phyloP scores from a whole-genome alignment of 2,113 vertebrate genomes.

The Alligator sinensis region DNA sequence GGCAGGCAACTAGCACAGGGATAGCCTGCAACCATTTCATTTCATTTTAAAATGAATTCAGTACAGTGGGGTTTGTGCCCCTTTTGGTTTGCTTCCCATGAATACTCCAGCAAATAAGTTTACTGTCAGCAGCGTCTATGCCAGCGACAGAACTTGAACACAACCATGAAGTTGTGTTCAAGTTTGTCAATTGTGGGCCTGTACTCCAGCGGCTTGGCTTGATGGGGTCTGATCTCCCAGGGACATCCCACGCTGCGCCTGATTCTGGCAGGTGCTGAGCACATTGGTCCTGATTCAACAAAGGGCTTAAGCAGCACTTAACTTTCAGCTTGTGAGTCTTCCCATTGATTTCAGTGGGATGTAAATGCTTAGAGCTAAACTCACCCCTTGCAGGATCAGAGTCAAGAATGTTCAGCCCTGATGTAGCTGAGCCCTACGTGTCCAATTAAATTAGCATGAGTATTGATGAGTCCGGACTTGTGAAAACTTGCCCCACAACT shows the following conservation, averaged over 20 bases:
- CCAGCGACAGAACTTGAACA: not conserved
- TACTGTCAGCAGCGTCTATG: not conserved
- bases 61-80: not conserved
- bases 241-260: not conserved
- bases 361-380: not conserved
- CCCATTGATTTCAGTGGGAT: not conserved
- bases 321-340: constrained; percentile 14
- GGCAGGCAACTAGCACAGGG: not conserved
- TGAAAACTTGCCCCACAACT: not conserved
- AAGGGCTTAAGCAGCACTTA: not conserved
- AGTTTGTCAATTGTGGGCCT: not conserved
- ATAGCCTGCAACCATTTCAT: not conserved
- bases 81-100: not conserved
- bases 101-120: fast-evolving
- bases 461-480: not conserved
- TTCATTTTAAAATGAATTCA: not conserved
- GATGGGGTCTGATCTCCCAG: not conserved
- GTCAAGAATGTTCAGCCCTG: not conserved
- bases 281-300: not conserved
- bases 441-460: not conserved
- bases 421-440: not conserved
- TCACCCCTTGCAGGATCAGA: not conserved
- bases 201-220: not conserved
- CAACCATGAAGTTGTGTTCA: not conserved
- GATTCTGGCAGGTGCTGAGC: not conserved